Evolutionary conservation across 2,113 vertebrate species (phyloP), one percentile per base, ranked within the genome.

Genomic region (Oncorhynchus gorbuscha): DNA sequence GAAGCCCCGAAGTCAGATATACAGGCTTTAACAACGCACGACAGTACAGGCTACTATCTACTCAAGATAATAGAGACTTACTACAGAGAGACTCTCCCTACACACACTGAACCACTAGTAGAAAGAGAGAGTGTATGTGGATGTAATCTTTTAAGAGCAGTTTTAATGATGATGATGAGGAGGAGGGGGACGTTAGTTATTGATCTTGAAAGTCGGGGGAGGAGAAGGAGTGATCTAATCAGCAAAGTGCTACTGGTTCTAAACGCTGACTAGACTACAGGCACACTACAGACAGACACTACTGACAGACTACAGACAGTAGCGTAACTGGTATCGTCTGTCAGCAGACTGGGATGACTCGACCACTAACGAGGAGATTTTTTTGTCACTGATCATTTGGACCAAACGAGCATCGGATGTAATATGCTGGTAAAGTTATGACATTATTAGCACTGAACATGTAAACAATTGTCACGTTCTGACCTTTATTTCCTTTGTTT

Each of bases 281-380:
- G 3, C 28, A 28, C 26, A 28, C 26, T 9, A 51, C 9, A 16
- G 49, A 55, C 11, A 55, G 12, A 55, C 11, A 55, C 49, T 30
- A 30, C 30, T 30, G 30, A 30, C 0, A 30, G 0, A 99, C 65
- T 93, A 92, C 90, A 99, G 98, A 35, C 94, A 94, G 72, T 55
- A 45, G 39, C 0, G 9, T 45, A 45, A 45, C 95, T 55, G 96
- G 89, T 55, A 13, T 4, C 97, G 6, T 95, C 95, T 85, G 97
- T 97, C 82, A 99, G 92, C 87, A 98, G 93, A 91, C 98, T 99
- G 49, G 49, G 1, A 51, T 39, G 35, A 28, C 28, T 28, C 8
- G 35, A 39, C 8, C 9, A 9, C 35, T 11, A 11, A 45, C 39
- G 39, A 39, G 35, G 35, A 39, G 7, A 7, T 39, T 11, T 55